Conservation (phyloP, 2,888 invertebrate species). For the Bellardia bayeri region DNA sequence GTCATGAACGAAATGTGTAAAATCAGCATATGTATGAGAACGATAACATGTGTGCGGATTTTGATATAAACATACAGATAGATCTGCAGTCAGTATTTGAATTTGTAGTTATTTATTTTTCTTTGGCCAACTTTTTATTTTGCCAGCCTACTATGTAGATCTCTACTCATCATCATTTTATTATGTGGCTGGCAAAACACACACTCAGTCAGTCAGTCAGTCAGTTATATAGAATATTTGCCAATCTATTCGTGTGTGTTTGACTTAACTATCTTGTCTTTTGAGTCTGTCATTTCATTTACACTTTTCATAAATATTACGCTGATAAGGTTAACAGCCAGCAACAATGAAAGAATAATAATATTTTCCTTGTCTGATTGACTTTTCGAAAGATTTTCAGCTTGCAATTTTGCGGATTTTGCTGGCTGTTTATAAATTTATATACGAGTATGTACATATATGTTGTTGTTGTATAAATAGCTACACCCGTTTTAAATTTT, state of each 20-base stretch:
- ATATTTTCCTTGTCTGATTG: constrained; percentile 62
- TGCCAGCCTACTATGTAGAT: neutral
- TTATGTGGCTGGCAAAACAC: constrained; percentile 59
- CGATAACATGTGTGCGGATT: constrained; percentile 56
- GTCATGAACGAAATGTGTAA: constrained; percentile 51
- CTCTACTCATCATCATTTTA: constrained; percentile 68
- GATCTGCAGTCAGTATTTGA: neutral
- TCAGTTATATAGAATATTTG: neutral
- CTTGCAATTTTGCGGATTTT: constrained; percentile 33
- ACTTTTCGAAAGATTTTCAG: constrained; percentile 47
- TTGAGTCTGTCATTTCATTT: constrained; percentile 66
- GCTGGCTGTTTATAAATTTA: neutral
- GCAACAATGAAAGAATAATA: constrained; percentile 3
- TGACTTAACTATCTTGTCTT: constrained; percentile 37
- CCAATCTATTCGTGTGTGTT: neutral
- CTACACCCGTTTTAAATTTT: constrained; percentile 66
- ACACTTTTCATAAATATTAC: constrained; percentile 67
- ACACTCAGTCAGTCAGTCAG: neutral
- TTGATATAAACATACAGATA: too few relatives aligned
- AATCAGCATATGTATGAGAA: constrained; percentile 66
- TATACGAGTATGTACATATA: neutral
- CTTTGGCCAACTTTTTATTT: neutral
- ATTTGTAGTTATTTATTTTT: neutral
- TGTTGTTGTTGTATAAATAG: neutral
- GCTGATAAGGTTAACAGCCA: constrained; percentile 62